Evolutionary conservation across 2,888 invertebrate genomes (phyloP).

Genomic region (Onthophagus sagittarius): DNA sequence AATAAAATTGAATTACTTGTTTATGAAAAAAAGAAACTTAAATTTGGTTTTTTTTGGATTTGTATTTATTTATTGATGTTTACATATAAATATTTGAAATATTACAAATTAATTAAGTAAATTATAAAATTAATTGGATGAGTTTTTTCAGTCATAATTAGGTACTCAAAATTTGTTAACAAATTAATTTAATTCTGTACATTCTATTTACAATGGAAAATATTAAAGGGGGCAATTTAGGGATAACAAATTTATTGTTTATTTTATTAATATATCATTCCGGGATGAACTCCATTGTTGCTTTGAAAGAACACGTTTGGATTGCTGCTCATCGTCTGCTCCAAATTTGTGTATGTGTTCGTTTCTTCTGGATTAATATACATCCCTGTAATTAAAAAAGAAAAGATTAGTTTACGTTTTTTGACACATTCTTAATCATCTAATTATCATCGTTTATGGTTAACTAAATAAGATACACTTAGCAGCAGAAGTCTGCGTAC

Average conservation of each 20-base stretch:
- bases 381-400: slow-evolving; percentile 59
- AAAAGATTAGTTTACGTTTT: slow-evolving; percentile 19
- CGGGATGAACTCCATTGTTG: slow-evolving; percentile 75
- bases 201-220: not conserved
- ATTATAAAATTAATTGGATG: not conserved
- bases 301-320: slow-evolving; percentile 89
- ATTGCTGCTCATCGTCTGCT: slow-evolving; percentile 83
- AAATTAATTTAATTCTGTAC: not conserved
- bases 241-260: not conserved
- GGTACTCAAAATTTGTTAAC: not conserved
- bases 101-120: no score
- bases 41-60: no score
- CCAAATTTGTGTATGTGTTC: slow-evolving; percentile 79
- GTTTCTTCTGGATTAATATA: slow-evolving; percentile 77
- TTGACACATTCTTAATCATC: no score
- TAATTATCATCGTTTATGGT: no score
- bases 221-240: not conserved
- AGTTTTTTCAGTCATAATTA: not conserved
- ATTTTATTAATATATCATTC: slow-evolving; percentile 74
- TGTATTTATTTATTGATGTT: no score
- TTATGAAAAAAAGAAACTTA: no score
- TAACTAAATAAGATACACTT: no score
- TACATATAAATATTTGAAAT: no score
- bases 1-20: no score
- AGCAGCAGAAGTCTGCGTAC: no score